Conservation (phyloP, 2,888 invertebrate species). For the Geophilus truncorum region DNA sequence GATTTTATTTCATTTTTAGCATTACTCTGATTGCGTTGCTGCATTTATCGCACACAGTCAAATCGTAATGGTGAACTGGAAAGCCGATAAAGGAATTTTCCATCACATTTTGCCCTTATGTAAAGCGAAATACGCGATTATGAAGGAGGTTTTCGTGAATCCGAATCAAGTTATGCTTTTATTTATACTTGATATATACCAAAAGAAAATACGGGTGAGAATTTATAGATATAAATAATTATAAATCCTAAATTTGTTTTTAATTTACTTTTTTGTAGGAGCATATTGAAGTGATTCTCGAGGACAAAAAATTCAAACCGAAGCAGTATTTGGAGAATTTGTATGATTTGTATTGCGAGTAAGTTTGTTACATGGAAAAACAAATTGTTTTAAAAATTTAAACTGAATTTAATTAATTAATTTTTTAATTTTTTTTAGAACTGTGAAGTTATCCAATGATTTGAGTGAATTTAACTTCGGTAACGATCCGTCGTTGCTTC, state of each 20-base stretch:
- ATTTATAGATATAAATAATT: not conserved
- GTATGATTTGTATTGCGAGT: constrained; percentile 85
- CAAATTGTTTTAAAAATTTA: too few relatives aligned
- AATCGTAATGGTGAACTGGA: constrained; percentile 76
- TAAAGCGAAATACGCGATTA: constrained; percentile 71
- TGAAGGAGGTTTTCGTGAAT: constrained; percentile 78
- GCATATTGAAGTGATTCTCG: constrained; percentile 73
- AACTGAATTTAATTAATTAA: not conserved
- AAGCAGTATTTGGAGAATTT: constrained; percentile 84
- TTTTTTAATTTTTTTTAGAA: constrained; percentile 52
- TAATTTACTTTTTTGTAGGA: constrained; percentile 52
- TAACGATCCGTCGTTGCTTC: constrained; percentile 69
- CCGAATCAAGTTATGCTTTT: constrained; percentile 97
- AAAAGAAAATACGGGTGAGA: constrained; percentile 61
- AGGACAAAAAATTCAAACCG: constrained; percentile 68
- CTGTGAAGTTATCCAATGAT: constrained; percentile 67
- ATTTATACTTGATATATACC: constrained; percentile 92
- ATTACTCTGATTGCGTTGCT: constrained; percentile 92
- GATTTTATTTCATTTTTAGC: constrained; percentile 48
- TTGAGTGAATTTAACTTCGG: constrained; percentile 70
- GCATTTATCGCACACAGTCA: constrained; percentile 96
- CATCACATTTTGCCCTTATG: constrained; percentile 83
- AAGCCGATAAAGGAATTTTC: constrained; percentile 67
- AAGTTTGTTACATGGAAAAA: constrained; percentile 41
- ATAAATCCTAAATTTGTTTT: constrained; percentile 22